These are phyloP conservation scores for Allygus modestus DNA, from an alignment of 2,888 invertebrate genomes.

Conservation along the genomic window DNA sequence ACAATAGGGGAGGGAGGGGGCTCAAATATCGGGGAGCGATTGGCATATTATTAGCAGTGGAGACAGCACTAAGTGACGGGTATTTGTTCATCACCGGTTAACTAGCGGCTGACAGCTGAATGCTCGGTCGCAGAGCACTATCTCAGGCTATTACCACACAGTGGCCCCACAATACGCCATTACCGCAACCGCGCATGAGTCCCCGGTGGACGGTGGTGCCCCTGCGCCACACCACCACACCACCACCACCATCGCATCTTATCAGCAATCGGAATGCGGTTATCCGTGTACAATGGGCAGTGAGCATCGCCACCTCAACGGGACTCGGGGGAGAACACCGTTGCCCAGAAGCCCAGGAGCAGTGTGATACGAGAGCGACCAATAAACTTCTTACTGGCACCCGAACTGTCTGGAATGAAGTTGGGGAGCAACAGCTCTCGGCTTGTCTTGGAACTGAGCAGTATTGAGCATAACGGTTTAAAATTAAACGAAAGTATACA, in stretches of 20 bases:
- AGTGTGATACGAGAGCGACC: no score
- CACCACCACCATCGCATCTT: background rate
- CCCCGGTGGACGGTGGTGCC: no score
- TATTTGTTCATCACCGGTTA: constrained; percentile 54
- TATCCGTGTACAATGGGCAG: background rate
- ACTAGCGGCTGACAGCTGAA: constrained; percentile 56
- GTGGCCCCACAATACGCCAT: constrained; percentile 31
- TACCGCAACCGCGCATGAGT: constrained; percentile 17
- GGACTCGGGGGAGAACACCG: background rate
- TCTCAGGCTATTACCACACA: constrained; percentile 55
- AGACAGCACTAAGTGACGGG: constrained; percentile 56
- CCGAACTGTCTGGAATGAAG: no score
- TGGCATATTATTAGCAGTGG: constrained; percentile 49
- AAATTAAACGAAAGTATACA: no score
- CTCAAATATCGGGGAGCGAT: constrained; percentile 30
- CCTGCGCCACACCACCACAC: background rate
- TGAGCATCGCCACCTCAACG: background rate
- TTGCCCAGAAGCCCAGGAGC: background rate
- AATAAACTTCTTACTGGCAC: no score
- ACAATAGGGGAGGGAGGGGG: constrained; percentile 42
- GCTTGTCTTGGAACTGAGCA: no score
- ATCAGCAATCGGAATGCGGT: constrained; percentile 19
- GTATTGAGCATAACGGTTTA: no score
- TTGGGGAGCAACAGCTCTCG: no score
- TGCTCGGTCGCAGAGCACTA: constrained; percentile 29